These are phyloP conservation scores for Burhinus oedicnemus DNA, from an alignment of 2,113 vertebrate genomes.

Conservation along the genomic window DNA sequence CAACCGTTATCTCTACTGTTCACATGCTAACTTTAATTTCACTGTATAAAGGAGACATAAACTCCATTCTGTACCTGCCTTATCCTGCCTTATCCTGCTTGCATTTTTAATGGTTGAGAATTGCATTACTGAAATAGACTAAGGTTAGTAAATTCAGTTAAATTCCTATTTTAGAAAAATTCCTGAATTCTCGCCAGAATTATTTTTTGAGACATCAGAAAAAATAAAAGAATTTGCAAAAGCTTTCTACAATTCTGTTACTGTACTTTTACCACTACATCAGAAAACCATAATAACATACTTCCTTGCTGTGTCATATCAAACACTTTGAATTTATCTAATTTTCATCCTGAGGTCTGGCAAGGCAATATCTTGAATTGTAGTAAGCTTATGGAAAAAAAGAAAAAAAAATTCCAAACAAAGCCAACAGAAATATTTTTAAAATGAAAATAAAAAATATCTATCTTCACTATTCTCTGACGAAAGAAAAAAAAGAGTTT, in stretches of 20 bases:
- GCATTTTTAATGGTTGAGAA: not conserved
- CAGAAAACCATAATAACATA: not conserved
- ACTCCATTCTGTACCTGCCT: not conserved
- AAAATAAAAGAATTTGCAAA: not conserved
- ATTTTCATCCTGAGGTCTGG: not conserved
- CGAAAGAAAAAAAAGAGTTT: not conserved
- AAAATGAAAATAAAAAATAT: not conserved
- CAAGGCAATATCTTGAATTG: not conserved
- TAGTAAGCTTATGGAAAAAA: not conserved
- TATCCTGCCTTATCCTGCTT: not conserved
- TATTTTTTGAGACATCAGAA: not conserved
- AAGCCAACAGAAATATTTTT: not conserved
- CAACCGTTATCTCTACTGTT: not conserved
- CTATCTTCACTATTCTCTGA: not conserved
- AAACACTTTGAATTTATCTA: not conserved
- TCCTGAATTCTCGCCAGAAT: not conserved
- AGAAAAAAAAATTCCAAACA: not conserved
- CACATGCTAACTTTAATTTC: not conserved
- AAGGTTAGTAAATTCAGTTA: not conserved
- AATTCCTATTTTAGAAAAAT: not conserved
- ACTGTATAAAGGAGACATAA: not conserved
- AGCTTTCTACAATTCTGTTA: not conserved
- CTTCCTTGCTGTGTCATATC: not conserved
- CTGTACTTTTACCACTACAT: not conserved
- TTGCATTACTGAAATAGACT: not conserved